phyloP scores from a whole-genome alignment of 2,113 vertebrate genomes.

The Megaceryle maxima region DNA sequence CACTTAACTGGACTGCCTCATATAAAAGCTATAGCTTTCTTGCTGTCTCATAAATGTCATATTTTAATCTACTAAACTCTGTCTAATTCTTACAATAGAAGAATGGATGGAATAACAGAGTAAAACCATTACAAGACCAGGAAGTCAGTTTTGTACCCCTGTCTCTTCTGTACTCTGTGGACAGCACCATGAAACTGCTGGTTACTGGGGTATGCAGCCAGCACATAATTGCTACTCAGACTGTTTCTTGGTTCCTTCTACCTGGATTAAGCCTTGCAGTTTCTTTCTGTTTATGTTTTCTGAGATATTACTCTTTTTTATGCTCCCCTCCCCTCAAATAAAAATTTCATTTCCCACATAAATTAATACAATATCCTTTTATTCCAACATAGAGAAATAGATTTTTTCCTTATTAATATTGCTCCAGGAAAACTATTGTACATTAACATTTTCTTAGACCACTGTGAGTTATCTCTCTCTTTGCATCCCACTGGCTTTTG shows the following conservation, averaged over 20 bases:
- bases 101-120: background rate
- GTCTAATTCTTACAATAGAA: background rate
- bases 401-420: background rate
- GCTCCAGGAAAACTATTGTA: background rate
- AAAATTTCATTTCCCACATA: background rate
- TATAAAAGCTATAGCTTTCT: background rate
- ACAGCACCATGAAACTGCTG: background rate
- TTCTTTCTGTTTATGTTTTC: background rate
- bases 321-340: background rate
- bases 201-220: background rate
- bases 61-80: background rate
- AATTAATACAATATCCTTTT: background rate
- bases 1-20: background rate
- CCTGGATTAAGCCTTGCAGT: background rate
- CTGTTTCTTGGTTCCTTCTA: background rate
- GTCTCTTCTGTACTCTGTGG: background rate
- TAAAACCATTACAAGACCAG: background rate
- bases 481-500: background rate
- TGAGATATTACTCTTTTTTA: background rate
- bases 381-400: background rate
- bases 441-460: background rate
- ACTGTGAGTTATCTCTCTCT: background rate
- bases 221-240: background rate
- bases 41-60: background rate
- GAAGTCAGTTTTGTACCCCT: background rate